phyloP scores from a whole-genome alignment of 2,797 vertebrate genomes.

The Poecilia wingei region DNA sequence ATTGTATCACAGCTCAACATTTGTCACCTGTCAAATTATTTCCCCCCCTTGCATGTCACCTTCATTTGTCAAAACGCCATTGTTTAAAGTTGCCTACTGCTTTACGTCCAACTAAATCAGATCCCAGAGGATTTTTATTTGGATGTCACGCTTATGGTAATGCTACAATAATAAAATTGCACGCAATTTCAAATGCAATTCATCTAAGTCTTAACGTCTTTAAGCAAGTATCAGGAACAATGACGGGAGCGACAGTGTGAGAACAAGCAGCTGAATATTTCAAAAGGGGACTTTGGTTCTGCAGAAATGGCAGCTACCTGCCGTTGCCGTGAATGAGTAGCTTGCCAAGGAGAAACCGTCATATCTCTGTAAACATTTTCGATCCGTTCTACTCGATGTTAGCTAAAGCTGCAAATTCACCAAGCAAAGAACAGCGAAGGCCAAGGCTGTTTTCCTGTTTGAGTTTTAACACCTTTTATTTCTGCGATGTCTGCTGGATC shows the following conservation, averaged over 20 bases:
- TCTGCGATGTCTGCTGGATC: conserved; percentile 94
- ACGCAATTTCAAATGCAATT: conserved; percentile 68
- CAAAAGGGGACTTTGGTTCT: conserved; percentile 32
- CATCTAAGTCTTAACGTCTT: conserved; percentile 65
- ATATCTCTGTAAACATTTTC: neutral
- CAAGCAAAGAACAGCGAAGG: conserved; percentile 55
- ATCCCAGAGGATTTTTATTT: conserved; percentile 78
- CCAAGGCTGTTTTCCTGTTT: conserved; percentile 82
- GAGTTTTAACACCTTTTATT: conserved; percentile 92
- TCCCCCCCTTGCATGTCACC: conserved; percentile 80
- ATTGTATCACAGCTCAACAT: conserved; percentile 86
- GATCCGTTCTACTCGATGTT: conserved; percentile 31
- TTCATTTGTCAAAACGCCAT: conserved; percentile 86
- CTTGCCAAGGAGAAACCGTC: conserved; percentile 44
- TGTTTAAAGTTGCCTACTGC: conserved; percentile 77
- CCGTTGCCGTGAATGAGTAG: conserved; percentile 34
- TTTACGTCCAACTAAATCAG: conserved; percentile 78
- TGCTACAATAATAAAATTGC: conserved; percentile 76
- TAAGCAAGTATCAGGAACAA: conserved; percentile 60
- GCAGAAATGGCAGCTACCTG: conserved; percentile 49
- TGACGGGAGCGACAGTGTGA: conserved; percentile 51
- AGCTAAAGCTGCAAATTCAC: conserved; percentile 63
- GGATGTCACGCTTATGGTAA: conserved; percentile 81
- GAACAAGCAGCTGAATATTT: conserved; percentile 53
- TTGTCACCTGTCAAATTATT: conserved; percentile 90